Percentiles rank a stretch among this genome's conserved stretches.
phyloP scores from a whole-genome alignment of 1,140 invertebrate species.

The Caenorhabditis brenneri region DNA sequence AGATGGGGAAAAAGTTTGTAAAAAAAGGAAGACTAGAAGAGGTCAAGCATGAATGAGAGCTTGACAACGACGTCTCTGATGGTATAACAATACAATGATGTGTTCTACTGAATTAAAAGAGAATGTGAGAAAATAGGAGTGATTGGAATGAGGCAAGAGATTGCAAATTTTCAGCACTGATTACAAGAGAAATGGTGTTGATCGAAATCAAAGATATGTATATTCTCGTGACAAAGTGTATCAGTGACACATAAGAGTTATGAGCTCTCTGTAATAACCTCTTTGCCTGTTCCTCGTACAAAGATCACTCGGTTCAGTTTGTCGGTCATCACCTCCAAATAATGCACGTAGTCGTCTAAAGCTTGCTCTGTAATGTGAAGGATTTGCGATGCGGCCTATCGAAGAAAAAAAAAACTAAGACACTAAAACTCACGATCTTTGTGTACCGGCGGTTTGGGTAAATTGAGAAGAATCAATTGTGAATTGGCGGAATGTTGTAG shows the following conservation, averaged over 20 bases:
- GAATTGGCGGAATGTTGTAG: conserved; percentile 93
- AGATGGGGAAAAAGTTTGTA: too few species aligned
- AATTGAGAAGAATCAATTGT: conserved; percentile 94
- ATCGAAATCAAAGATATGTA: background rate
- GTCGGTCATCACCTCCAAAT: conserved; percentile 88
- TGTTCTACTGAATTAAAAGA: background rate
- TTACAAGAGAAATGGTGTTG: background rate
- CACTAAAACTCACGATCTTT: conserved; percentile 54
- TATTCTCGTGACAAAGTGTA: background rate
- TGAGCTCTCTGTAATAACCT: conserved; percentile 99
- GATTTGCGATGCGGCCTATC: background rate
- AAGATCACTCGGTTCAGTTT: conserved; percentile 93
- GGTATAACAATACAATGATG: background rate
- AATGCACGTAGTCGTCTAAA: conserved; percentile 65
- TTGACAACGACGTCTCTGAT: conserved; percentile 23
- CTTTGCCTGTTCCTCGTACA: conserved; percentile 93
- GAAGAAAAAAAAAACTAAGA: background rate
- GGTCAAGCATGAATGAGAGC: conserved; percentile 39
- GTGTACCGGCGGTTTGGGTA: conserved; percentile 88
- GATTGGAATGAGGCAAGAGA: conserved; percentile 4
- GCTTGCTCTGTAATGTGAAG: background rate
- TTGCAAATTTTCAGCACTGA: background rate
- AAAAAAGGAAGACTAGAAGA: conserved; percentile 15
- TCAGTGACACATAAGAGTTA: conserved; percentile 73
- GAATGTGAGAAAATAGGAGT: background rate